Evolutionary conservation across 2,888 invertebrate species (phyloP).

Genomic region (Bellardia pandia): DNA sequence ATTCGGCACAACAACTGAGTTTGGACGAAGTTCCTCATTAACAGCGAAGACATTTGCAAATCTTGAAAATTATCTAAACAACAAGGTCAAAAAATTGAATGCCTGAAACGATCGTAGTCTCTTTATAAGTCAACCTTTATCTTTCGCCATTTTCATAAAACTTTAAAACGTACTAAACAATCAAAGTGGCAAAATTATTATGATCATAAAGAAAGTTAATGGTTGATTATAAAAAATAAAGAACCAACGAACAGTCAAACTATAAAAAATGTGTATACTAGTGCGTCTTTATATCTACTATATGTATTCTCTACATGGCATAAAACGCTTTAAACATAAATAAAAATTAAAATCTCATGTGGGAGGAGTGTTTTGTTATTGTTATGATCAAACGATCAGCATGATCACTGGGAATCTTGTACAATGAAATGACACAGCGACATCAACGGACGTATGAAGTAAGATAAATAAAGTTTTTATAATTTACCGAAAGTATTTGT

Average conservation of each 20-base stretch:
- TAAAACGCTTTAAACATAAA: constrained; percentile 48
- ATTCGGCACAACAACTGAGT: too few species aligned
- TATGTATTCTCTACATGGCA: background rate
- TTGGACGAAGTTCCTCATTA: too few species aligned
- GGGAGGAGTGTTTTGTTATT: constrained; percentile 38
- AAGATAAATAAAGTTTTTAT: background rate
- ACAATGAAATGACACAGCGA: constrained; percentile 1
- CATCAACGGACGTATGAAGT: background rate
- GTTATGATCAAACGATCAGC: constrained; percentile 30
- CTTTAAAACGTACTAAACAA: constrained; percentile 10
- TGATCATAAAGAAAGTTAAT: constrained; percentile 56
- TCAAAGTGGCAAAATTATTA: constrained; percentile 49
- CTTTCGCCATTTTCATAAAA: background rate
- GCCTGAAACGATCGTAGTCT: background rate
- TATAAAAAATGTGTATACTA: background rate
- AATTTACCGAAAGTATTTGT: constrained; percentile 15
- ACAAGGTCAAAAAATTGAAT: too few species aligned
- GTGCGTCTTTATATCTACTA: background rate
- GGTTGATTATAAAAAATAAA: constrained; percentile 23
- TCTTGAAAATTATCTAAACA: too few species aligned
- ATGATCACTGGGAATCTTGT: constrained; percentile 40
- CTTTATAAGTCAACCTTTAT: background rate
- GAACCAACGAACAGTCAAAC: constrained; percentile 11
- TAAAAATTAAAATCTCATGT: constrained; percentile 32
- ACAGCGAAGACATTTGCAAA: too few species aligned